A percentile compares a stretch with the other conserved stretches of the same genome.
Evolutionary conservation across 2,888 invertebrate species (phyloP).

Genomic region (Chouioia cunea): DNA sequence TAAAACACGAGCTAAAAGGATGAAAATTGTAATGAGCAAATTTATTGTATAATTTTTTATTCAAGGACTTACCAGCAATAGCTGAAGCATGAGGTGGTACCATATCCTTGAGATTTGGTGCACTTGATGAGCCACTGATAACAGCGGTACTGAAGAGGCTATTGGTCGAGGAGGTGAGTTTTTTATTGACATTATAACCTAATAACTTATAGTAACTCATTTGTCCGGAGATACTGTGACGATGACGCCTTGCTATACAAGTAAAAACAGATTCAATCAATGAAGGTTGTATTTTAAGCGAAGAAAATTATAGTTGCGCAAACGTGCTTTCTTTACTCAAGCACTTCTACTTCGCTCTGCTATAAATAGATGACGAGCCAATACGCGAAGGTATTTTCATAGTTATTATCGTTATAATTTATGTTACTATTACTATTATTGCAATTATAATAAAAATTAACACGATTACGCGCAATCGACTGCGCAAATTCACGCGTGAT

Average conservation of each 20-base stretch:
- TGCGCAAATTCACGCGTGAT: too few species aligned
- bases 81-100: slow-evolving; percentile 81
- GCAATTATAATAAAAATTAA: too few species aligned
- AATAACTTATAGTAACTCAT: slow-evolving; percentile 94
- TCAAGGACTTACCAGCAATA: slow-evolving; percentile 76
- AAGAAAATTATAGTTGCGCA: slow-evolving; percentile 65
- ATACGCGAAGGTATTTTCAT: too few species aligned
- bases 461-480: too few species aligned
- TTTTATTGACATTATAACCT: slow-evolving; percentile 81
- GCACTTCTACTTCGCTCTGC: too few species aligned
- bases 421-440: too few species aligned
- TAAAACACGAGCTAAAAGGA: too few species aligned
- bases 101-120: slow-evolving; percentile 90
- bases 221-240: slow-evolving; percentile 96
- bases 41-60: too few species aligned
- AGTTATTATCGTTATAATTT: too few species aligned
- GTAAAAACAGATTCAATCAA: slow-evolving; percentile 68
- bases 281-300: slow-evolving; percentile 67
- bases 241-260: slow-evolving; percentile 82
- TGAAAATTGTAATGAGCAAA: too few species aligned
- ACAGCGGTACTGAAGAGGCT: slow-evolving; percentile 96
- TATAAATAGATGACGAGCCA: too few species aligned
- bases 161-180: slow-evolving; percentile 79
- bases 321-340: too few species aligned
- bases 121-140: slow-evolving; percentile 93